A percentile compares a stretch with the other conserved stretches of the same genome.
These are phyloP conservation scores for Platygyra sinensis DNA, from an alignment of 64 coral and sea anemone species.

Conservation along the genomic window DNA sequence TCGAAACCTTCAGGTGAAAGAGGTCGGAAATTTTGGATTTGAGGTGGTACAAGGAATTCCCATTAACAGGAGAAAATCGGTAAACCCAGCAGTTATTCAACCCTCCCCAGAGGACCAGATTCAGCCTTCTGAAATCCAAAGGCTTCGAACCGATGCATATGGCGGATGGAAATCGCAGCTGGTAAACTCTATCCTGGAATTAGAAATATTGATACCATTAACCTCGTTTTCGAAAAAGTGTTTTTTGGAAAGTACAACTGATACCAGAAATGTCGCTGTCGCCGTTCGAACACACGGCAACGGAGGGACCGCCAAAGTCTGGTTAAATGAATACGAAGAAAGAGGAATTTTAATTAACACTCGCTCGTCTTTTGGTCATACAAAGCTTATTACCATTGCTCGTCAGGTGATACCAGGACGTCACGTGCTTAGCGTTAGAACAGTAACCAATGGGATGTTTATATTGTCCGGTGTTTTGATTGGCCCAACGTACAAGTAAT, in stretches of 20 bases:
- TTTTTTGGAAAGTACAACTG: background rate
- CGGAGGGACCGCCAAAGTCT: background rate
- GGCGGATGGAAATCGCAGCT: background rate
- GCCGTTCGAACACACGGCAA: constrained; percentile 2
- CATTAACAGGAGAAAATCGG: background rate
- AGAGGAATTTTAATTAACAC: background rate
- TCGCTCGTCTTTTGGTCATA: background rate
- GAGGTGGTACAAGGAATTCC: background rate
- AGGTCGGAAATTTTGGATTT: constrained; percentile 15
- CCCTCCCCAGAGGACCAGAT: background rate
- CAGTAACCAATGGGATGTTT: constrained; percentile 3
- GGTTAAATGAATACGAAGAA: constrained; percentile 12
- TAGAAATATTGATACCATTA: constrained; percentile 3
- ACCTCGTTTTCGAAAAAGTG: background rate
- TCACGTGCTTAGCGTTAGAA: constrained; percentile 18
- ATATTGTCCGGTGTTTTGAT: constrained; percentile 17
- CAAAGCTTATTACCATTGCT: background rate
- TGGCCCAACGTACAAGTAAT: constrained; percentile 15
- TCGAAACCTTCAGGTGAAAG: background rate
- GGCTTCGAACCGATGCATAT: constrained; percentile 3
- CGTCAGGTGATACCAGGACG: background rate
- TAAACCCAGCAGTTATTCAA: background rate
- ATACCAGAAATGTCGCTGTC: background rate
- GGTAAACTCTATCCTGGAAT: background rate
- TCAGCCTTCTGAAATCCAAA: background rate